Conservation (phyloP, 2,797 vertebrate genomes). For the Urosaurus nigricauda region DNA sequence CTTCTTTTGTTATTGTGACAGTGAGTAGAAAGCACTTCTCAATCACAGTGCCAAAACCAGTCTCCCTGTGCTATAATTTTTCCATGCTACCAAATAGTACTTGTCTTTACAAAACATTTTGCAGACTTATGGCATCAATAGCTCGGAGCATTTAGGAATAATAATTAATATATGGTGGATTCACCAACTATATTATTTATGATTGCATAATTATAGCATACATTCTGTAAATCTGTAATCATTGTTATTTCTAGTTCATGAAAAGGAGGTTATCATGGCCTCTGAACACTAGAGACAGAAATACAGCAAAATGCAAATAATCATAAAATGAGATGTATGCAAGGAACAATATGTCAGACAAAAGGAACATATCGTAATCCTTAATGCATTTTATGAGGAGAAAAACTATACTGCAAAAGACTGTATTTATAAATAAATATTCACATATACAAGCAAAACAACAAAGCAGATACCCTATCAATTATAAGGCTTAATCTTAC, state of each 20-base stretch:
- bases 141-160: conserved; percentile 38
- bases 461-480: background rate
- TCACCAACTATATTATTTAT: conserved; percentile 37
- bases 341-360: conserved; percentile 10
- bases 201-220: conserved; percentile 36
- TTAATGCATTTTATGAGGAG: background rate
- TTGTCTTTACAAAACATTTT: conserved; percentile 35
- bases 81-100: conserved; percentile 3
- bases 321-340: conserved; percentile 33
- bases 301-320: conserved; percentile 37
- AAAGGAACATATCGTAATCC: conserved; percentile 10
- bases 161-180: conserved; percentile 29
- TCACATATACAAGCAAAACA: background rate
- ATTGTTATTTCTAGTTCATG: conserved; percentile 22
- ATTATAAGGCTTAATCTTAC: background rate
- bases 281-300: conserved; percentile 16
- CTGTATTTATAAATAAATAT: conserved; percentile 5
- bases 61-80: conserved; percentile 5
- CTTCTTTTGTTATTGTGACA: conserved; percentile 8
- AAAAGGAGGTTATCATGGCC: conserved; percentile 33
- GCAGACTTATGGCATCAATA: conserved; percentile 34
- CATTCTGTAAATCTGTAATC: conserved; percentile 22
- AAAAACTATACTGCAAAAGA: background rate
- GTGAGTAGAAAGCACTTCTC: background rate
- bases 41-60: background rate